Conservation (phyloP, 2,888 invertebrate species). For the Calameuta filiformis region DNA sequence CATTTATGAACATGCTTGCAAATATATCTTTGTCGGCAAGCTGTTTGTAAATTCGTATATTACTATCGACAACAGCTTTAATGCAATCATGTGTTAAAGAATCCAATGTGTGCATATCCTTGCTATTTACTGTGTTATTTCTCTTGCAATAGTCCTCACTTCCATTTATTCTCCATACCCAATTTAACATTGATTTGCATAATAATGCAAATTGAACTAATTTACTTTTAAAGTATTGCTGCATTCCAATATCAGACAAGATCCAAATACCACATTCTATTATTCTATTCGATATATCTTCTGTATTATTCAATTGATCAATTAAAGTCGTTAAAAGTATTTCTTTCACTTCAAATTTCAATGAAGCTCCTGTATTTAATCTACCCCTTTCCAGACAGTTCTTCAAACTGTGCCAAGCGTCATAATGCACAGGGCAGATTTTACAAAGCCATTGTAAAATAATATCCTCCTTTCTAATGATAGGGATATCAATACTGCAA, state of each 20-base stretch:
- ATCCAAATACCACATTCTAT: slow-evolving; percentile 39
- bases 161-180: slow-evolving; percentile 19
- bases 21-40: slow-evolving; percentile 32
- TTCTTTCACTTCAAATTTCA: slow-evolving; percentile 37
- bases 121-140: slow-evolving; percentile 9
- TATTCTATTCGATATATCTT: slow-evolving; percentile 19
- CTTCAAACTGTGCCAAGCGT: slow-evolving; percentile 39
- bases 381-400: slow-evolving; percentile 36
- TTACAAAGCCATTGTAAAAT: slow-evolving; percentile 68
- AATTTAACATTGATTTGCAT: slow-evolving; percentile 32
- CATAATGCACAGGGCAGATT: slow-evolving; percentile 31
- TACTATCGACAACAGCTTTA: slow-evolving; percentile 24
- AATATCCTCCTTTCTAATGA: slow-evolving; percentile 68
- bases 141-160: slow-evolving; percentile 1
- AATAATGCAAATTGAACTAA: slow-evolving; percentile 31
- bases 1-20: slow-evolving; percentile 36
- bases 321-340: slow-evolving; percentile 37
- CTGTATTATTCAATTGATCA: slow-evolving; percentile 27
- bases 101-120: not conserved
- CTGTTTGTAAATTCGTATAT: slow-evolving; percentile 42
- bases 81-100: slow-evolving; percentile 20
- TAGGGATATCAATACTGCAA: slow-evolving; percentile 66
- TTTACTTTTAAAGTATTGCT: slow-evolving; percentile 42
- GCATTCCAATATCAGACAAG: slow-evolving; percentile 34
- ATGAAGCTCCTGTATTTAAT: slow-evolving; percentile 27